Percentiles rank a stretch among this genome's conserved stretches.
Conservation (phyloP, 2,797 vertebrate genomes). For the Eulemur mongoz region DNA sequence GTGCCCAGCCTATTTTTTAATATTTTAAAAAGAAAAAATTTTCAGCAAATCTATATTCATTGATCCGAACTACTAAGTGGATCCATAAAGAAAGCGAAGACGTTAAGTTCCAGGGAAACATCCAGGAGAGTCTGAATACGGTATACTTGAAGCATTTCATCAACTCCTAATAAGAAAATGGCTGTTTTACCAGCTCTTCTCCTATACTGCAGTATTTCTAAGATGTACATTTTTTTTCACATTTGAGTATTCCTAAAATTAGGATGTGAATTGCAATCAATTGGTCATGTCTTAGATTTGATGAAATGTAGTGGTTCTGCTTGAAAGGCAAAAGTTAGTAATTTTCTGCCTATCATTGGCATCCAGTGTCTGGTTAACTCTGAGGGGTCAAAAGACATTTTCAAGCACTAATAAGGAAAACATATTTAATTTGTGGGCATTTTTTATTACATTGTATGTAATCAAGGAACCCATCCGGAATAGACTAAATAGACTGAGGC, state of each 20-base stretch:
- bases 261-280: background rate
- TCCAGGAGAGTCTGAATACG: background rate
- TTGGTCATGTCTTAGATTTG: background rate
- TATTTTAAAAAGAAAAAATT: background rate
- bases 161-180: constrained; percentile 5
- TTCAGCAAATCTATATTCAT: background rate
- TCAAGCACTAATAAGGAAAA: background rate
- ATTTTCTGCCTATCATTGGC: background rate
- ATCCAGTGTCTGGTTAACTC: background rate
- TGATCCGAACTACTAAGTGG: constrained; percentile 41
- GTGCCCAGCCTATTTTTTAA: background rate
- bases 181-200: background rate
- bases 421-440: background rate
- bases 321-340: constrained; percentile 1
- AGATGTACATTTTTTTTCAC: background rate
- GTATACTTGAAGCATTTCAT: background rate
- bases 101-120: constrained; percentile 4
- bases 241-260: constrained; percentile 6
- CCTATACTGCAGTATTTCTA: background rate
- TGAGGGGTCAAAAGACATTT: background rate
- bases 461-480: background rate
- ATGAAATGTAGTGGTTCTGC: background rate
- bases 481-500: background rate
- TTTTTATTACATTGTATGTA: background rate
- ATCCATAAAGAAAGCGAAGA: constrained; percentile 37